Conservation (phyloP, 2,797 vertebrate species). For the Arctocebus calabarensis region DNA sequence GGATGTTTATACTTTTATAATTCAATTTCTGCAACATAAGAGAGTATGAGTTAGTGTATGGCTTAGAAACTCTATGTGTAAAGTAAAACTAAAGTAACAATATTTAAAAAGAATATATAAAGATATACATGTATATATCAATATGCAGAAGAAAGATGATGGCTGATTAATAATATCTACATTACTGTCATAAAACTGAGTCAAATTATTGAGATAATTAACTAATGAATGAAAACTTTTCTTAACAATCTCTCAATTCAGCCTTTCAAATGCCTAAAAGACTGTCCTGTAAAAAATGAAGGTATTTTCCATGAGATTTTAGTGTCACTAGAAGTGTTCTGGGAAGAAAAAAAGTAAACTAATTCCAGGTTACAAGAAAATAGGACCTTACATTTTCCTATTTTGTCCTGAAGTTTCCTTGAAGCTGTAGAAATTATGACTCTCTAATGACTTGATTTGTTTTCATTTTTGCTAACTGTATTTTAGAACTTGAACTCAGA, state of each 20-base stretch:
- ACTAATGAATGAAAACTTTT: not conserved
- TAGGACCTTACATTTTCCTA: not conserved
- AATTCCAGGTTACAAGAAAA: not conserved
- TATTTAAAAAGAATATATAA: not conserved
- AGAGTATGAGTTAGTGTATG: not conserved
- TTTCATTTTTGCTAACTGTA: not conserved
- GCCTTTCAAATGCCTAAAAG: not conserved
- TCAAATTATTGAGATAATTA: slow-evolving; percentile 10
- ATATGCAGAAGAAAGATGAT: not conserved
- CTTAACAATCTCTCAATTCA: not conserved
- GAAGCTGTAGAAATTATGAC: slow-evolving; percentile 35
- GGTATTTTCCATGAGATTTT: not conserved
- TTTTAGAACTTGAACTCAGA: slow-evolving; percentile 9
- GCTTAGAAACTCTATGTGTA: not conserved
- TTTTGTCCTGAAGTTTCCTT: not conserved
- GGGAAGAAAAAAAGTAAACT: not conserved
- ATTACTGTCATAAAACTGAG: not conserved
- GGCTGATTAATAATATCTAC: not conserved
- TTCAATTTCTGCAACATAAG: not conserved
- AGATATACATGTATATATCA: not conserved
- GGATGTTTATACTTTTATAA: not conserved
- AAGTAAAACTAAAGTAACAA: not conserved
- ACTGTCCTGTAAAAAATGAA: not conserved
- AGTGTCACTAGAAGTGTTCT: not conserved
- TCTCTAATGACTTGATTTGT: not conserved